These are phyloP conservation scores for Eolophus roseicapilla DNA, from an alignment of 2,113 vertebrate genomes.

Conservation along the genomic window DNA sequence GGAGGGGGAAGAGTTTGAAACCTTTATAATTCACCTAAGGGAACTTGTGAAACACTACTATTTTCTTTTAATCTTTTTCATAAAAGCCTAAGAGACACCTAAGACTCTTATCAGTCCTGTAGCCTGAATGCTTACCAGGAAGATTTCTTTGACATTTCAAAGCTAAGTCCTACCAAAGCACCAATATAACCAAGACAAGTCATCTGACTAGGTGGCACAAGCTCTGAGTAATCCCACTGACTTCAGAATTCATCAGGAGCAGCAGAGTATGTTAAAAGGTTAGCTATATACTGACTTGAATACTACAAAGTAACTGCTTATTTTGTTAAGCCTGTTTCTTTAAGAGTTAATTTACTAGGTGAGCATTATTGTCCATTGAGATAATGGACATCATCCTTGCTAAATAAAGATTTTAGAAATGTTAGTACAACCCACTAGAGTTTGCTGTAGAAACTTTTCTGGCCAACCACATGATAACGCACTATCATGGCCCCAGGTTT, in stretches of 20 bases:
- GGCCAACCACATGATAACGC: not conserved
- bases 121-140: not conserved
- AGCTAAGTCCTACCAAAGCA: not conserved
- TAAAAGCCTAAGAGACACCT: not conserved
- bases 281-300: not conserved
- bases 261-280: not conserved
- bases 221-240: not conserved
- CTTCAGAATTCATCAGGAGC: not conserved
- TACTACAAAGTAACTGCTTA: not conserved
- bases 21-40: not conserved
- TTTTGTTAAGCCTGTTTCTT: not conserved
- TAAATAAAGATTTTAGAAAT: not conserved
- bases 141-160: not conserved
- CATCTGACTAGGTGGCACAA: not conserved
- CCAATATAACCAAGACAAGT: not conserved
- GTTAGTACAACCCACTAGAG: not conserved
- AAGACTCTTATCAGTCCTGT: not conserved
- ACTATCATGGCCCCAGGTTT: not conserved
- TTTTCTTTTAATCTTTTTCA: not conserved
- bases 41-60: not conserved
- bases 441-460: not conserved
- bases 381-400: not conserved
- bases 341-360: not conserved
- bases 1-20: not conserved
- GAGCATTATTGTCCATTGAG: not conserved